These are phyloP conservation scores for Pseudoips prasinana DNA, from an alignment of 2,888 invertebrate genomes.

Conservation along the genomic window DNA sequence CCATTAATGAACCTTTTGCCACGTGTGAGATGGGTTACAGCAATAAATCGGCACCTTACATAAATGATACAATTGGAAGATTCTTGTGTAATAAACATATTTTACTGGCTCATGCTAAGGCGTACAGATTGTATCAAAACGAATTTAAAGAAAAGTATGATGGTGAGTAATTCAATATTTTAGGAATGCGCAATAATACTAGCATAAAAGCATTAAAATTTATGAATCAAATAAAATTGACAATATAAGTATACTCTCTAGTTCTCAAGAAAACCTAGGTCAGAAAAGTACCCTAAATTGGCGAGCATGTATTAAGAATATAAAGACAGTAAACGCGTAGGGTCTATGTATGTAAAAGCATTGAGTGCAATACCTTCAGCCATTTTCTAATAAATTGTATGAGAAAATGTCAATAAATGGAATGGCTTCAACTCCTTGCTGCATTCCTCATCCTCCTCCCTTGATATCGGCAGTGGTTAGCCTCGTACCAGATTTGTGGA, in stretches of 20 bases:
- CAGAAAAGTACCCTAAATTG: neutral
- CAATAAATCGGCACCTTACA: slow-evolving; percentile 47
- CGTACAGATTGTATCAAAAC: slow-evolving; percentile 79
- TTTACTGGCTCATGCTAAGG: slow-evolving; percentile 84
- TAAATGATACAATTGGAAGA: slow-evolving; percentile 19
- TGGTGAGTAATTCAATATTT: slow-evolving; percentile 58
- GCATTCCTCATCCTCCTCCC: no score
- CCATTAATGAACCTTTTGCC: slow-evolving; percentile 84
- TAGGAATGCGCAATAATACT: slow-evolving; percentile 38
- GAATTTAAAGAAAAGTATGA: slow-evolving; percentile 70
- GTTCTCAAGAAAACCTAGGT: slow-evolving; percentile 1
- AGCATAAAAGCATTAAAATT: slow-evolving; percentile 36
- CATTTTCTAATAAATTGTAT: neutral
- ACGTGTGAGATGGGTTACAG: slow-evolving; percentile 62
- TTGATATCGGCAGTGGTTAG: no score
- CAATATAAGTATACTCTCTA: slow-evolving; percentile 1
- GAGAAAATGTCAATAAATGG: neutral
- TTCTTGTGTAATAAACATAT: slow-evolving; percentile 82
- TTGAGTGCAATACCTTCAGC: neutral
- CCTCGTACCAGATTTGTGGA: neutral
- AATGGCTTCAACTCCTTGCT: neutral
- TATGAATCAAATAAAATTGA: slow-evolving; percentile 3
- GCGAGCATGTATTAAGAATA: neutral
- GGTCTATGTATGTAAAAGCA: neutral
- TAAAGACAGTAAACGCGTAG: neutral